Evolutionary conservation across 2,888 invertebrate genomes (phyloP).

Genomic region (Tiliacea aurago): DNA sequence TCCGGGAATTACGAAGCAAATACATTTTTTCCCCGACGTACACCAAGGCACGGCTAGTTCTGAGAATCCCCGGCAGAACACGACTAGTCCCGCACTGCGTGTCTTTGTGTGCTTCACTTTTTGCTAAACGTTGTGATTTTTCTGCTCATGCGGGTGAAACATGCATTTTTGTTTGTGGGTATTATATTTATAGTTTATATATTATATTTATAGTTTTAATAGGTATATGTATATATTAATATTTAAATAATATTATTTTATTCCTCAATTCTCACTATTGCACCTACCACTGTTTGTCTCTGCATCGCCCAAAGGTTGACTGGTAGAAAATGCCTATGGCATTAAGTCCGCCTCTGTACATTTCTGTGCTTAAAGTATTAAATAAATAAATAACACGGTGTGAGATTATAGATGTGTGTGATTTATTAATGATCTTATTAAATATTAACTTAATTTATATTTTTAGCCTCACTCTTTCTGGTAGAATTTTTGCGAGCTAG

Average conservation of each 20-base stretch:
- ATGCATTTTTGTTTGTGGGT: constrained; percentile 19
- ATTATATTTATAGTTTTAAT: too few species aligned
- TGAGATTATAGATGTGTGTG: constrained; percentile 22
- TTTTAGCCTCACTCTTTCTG: neutral
- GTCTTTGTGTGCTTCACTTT: constrained; percentile 19
- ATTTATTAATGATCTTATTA: constrained; percentile 21
- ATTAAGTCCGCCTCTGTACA: too few species aligned
- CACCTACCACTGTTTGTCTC: too few species aligned
- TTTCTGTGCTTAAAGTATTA: too few species aligned
- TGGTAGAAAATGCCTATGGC: too few species aligned
- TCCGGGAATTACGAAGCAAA: constrained; percentile 62
- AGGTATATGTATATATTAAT: too few species aligned
- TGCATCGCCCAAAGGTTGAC: too few species aligned
- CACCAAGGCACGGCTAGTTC: constrained; percentile 12
- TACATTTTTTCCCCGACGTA: constrained; percentile 53
- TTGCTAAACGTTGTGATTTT: constrained; percentile 33
- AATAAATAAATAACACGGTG: constrained; percentile 12
- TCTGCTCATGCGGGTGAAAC: constrained; percentile 19
- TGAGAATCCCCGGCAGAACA: constrained; percentile 3
- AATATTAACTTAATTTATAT: constrained; percentile 3
- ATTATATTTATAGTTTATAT: too few species aligned
- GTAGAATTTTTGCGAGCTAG: neutral
- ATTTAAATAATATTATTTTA: too few species aligned
- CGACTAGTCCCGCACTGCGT: neutral
- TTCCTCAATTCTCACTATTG: too few species aligned